These are phyloP conservation scores for Ceratina calcarata DNA, from an alignment of 1,140 invertebrate genomes.

Conservation along the genomic window DNA sequence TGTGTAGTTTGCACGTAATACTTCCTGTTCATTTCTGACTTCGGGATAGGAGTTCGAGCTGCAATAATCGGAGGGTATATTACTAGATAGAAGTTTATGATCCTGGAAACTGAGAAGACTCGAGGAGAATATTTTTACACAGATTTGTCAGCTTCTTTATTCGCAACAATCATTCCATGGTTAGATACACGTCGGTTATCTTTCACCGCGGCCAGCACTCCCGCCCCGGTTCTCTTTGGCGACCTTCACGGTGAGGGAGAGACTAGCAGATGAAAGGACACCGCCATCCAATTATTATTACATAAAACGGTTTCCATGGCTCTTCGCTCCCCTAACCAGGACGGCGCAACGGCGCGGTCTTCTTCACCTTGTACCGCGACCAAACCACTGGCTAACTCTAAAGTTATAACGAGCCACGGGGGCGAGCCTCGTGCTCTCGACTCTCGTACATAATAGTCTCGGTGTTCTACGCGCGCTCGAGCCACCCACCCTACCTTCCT, in stretches of 20 bases:
- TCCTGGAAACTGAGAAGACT: background rate
- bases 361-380: conserved; percentile 70
- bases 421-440: conserved; percentile 66
- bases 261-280: conserved; percentile 73
- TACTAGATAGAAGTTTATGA: too few relatives aligned
- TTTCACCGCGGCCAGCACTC: conserved; percentile 9
- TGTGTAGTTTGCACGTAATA: too few relatives aligned
- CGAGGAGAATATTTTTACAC: conserved; percentile 37
- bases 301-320: conserved; percentile 73
- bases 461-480: conserved; percentile 49
- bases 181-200: conserved; percentile 42
- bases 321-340: conserved; percentile 58
- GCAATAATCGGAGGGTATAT: too few relatives aligned
- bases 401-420: conserved; percentile 75
- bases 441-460: conserved; percentile 68
- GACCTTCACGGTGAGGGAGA: conserved; percentile 40
- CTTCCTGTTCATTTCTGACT: too few relatives aligned
- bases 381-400: conserved; percentile 74
- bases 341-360: conserved; percentile 49
- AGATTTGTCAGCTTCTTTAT: conserved; percentile 41
- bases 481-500: conserved; percentile 10
- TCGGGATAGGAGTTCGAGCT: too few relatives aligned
- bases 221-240: conserved; percentile 45
- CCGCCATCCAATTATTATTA: conserved; percentile 79
- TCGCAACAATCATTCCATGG: conserved; percentile 59